Evolutionary conservation across 2,797 vertebrate species (phyloP).

Genomic region (Alosa sapidissima): DNA sequence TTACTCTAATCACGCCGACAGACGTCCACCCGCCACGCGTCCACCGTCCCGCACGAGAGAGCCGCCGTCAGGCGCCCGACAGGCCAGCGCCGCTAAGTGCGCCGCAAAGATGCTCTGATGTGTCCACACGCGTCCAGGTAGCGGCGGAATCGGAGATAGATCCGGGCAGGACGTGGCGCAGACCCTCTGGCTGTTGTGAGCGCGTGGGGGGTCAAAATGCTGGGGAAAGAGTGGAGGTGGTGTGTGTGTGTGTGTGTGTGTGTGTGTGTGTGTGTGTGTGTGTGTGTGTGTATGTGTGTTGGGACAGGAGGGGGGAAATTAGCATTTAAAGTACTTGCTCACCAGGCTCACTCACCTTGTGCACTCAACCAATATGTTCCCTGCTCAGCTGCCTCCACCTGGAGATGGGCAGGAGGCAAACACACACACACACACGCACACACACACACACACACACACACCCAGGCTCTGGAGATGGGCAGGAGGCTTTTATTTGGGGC

Average conservation of each 20-base stretch:
- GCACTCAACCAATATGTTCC: conserved; percentile 66
- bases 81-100: conserved; percentile 51
- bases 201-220: conserved; percentile 43
- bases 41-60: too few relatives aligned
- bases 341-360: conserved; percentile 67
- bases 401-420: too few relatives aligned
- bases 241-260: conserved; percentile 23
- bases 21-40: too few relatives aligned
- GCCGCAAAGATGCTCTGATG: conserved; percentile 58
- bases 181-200: conserved; percentile 47
- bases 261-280: conserved; percentile 35
- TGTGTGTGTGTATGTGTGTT: conserved; percentile 37
- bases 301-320: conserved; percentile 55
- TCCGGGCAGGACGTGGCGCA: neutral
- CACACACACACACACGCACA: too few relatives aligned
- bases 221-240: conserved; percentile 37
- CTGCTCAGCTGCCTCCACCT: conserved; percentile 45
- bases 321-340: conserved; percentile 75
- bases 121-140: conserved; percentile 50
- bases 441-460: too few relatives aligned
- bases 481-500: conserved; percentile 13
- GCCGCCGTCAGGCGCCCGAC: conserved; percentile 49
- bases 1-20: conserved; percentile 54
- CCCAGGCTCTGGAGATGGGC: conserved; percentile 29
- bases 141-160: neutral